Conservation (phyloP, 2,113 vertebrate species). For the Platichthys flesus region DNA sequence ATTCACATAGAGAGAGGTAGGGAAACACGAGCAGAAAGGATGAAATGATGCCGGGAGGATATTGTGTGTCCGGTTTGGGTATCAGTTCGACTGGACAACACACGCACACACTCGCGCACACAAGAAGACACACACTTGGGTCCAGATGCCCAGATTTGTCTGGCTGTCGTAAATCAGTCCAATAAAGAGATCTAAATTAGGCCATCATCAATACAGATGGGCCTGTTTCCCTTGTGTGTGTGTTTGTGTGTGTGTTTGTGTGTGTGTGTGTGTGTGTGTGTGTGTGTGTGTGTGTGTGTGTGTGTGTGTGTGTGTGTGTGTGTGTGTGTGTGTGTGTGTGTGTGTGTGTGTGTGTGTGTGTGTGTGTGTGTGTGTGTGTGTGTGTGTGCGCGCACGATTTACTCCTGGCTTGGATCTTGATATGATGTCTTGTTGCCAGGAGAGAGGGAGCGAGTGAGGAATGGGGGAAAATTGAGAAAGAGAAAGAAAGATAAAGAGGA, state of each 20-base stretch:
- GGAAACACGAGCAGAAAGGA: slow-evolving; percentile 21
- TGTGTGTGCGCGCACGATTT: slow-evolving; percentile 32
- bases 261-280: slow-evolving; percentile 13
- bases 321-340: slow-evolving; percentile 4
- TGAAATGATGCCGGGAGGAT: slow-evolving; percentile 39
- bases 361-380: slow-evolving; percentile 2
- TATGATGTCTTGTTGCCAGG: slow-evolving; percentile 66
- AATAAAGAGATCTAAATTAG: slow-evolving; percentile 79
- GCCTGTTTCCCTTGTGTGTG: slow-evolving; percentile 42
- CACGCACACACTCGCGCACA: slow-evolving; percentile 32
- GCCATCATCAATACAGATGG: slow-evolving; percentile 80
- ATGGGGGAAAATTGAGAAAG: slow-evolving; percentile 33
- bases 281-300: slow-evolving; percentile 11
- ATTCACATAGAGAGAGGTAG: slow-evolving; percentile 44
- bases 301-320: slow-evolving; percentile 2
- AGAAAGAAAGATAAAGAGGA: slow-evolving; percentile 59
- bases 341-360: slow-evolving; percentile 8
- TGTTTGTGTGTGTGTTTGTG: neutral
- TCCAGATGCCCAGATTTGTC: slow-evolving; percentile 75
- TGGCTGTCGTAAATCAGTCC: slow-evolving; percentile 74
- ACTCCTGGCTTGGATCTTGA: slow-evolving; percentile 63
- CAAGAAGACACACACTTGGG: slow-evolving; percentile 43
- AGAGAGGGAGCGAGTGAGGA: slow-evolving; percentile 54
- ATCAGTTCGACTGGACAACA: slow-evolving; percentile 48
- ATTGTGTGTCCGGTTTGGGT: slow-evolving; percentile 47